phyloP scores from a whole-genome alignment of 2,113 vertebrate species.

The Calidris pygmaea region DNA sequence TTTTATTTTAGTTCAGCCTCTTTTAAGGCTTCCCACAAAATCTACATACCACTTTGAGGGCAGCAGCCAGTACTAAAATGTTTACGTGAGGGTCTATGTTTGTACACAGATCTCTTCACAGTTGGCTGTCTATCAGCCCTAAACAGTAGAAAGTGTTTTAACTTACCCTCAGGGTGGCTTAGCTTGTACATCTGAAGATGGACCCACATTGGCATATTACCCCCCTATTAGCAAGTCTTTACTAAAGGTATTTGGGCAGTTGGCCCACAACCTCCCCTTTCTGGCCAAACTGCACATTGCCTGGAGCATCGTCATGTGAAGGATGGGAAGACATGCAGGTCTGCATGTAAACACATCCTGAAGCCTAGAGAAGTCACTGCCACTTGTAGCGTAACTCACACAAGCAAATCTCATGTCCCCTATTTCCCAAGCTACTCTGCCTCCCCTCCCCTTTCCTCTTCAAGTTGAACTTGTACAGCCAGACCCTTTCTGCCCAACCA shows the following conservation, averaged over 20 bases:
- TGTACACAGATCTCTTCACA: not conserved
- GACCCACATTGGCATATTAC: conserved; percentile 9
- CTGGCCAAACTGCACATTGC: not conserved
- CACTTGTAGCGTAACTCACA: not conserved
- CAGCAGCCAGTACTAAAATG: not conserved
- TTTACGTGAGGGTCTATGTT: not conserved
- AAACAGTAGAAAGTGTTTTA: not conserved
- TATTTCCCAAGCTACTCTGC: not conserved
- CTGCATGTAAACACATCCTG: not conserved
- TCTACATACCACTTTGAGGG: not conserved
- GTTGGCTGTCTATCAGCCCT: not conserved
- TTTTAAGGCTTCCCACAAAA: not conserved
- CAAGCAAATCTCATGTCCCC: not conserved
- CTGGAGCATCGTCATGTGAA: not conserved
- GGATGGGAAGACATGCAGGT: not conserved
- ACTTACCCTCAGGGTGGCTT: not conserved
- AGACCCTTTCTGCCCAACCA: not conserved
- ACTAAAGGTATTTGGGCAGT: not conserved
- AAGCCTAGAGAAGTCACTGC: not conserved
- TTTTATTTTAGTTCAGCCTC: not conserved
- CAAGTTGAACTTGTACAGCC: not conserved
- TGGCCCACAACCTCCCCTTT: not conserved
- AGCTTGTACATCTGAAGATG: not conserved
- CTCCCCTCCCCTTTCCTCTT: not conserved
- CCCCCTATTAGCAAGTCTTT: conserved; percentile 10